Base-by-base conservation (phyloP, 2,888 invertebrate species). In the Druceiella hillmani region DNA sequence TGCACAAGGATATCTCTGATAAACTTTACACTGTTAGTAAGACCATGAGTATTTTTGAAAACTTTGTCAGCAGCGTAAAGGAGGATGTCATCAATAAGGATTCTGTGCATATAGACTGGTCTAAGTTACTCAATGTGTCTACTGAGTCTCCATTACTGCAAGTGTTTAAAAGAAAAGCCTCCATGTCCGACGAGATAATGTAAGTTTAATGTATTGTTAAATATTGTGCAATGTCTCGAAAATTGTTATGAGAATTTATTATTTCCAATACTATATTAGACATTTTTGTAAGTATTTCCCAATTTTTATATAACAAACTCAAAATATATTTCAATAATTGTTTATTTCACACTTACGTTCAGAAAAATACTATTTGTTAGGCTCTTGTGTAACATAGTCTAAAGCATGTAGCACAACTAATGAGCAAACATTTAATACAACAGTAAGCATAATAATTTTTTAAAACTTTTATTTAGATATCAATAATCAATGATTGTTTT, bases 171-270 rank as follows among this genome's bases (percentile, higher is more conserved):
- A 55, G 53, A 2, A 64, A 62, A 20, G 50, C 48, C 3, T 47
- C 58, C 34, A 50, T 65, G 24, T 63, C 62, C 3, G 69, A 66
- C 39, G 58, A 62, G 12, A 63, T 69, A 43, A 50, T 70, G 70
- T 70, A 53, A 66, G 66, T 57, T n/a, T 9, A 13, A 4, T 15
- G 10, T 33, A 4, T 24, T 17, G 20, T 9, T 13, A n/a, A n/a
- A n/a, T n/a, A n/a, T n/a, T n/a, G n/a, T n/a, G n/a, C n/a, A n/a
- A n/a, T n/a, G n/a, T n/a, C n/a, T n/a, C n/a, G n/a, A n/a, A n/a
- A n/a, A n/a, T n/a, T n/a, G n/a, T n/a, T n/a, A n/a, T n/a, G n/a
- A n/a, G n/a, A n/a, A n/a, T n/a, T n/a, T n/a, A n/a, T n/a, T n/a
- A n/a, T n/a, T n/a, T n/a, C n/a, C n/a, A n/a, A n/a, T n/a, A n/a